Percentiles rank a stretch among this genome's conserved stretches.
Conservation (phyloP, 2,113 vertebrate genomes). For the Promerops cafer region DNA sequence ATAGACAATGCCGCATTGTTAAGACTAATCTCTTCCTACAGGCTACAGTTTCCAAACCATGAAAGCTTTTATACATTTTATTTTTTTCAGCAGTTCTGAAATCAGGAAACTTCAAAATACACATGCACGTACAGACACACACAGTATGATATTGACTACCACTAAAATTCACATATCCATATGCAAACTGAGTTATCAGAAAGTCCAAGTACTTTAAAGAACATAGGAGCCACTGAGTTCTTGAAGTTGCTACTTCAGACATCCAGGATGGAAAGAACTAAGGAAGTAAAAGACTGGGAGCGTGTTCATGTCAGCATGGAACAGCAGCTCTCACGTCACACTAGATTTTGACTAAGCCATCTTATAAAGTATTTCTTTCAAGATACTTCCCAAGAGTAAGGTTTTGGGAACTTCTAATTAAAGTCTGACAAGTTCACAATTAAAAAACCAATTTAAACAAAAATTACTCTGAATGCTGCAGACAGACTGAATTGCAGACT, state of each 20-base stretch:
- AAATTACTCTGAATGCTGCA: not conserved
- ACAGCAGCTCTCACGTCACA: not conserved
- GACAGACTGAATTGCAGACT: not conserved
- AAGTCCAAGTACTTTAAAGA: not conserved
- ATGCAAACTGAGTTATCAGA: not conserved
- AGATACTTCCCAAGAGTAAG: not conserved
- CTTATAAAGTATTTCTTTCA: not conserved
- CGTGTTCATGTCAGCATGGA: not conserved
- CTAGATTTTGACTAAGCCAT: not conserved
- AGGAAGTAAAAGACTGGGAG: not conserved
- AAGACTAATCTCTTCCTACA: constrained; percentile 63
- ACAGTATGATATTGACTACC: not conserved
- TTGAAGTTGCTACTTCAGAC: not conserved
- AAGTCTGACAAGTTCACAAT: not conserved
- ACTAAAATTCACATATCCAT: not conserved
- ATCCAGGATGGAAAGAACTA: not conserved
- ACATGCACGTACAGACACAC: not conserved
- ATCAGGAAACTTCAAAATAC: not conserved
- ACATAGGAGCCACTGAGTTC: not conserved
- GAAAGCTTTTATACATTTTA: constrained; percentile 16
- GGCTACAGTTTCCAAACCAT: constrained; percentile 58
- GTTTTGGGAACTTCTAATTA: not conserved
- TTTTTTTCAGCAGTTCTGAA: not conserved
- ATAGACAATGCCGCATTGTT: constrained; percentile 72
- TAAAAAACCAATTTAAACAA: not conserved